Base-by-base conservation (phyloP, 2,113 vertebrate genomes). In the Anolis carolinensis region DNA sequence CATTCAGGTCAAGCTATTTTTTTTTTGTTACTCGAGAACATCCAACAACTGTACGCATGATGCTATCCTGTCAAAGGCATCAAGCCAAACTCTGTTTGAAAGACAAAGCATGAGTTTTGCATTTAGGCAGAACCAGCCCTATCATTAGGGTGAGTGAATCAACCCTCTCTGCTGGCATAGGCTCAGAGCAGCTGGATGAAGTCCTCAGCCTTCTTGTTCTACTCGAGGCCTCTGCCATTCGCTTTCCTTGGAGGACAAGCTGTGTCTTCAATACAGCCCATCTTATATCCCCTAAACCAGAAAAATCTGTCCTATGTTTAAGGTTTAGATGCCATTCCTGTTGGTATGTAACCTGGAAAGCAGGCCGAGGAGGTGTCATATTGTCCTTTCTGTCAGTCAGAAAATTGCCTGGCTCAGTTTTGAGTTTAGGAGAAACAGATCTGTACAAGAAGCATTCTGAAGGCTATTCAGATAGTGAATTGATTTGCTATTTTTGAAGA, bases 41-140 rank as follows among this genome's bases (percentile, higher is more conserved):
- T 52, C 50, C 0, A 0, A 84, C 59, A 48, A 36, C 68, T 67
- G 32, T 34, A 2, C 23, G 36, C 0, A 0, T 67, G 83, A 81
- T 55, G 48, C 34, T 0, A 0, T 2, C 8, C 16, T 59, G 68
- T 20, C 30, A 18, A 59, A 77, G 20, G 39, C 39, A 44, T 44
- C 39, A 59, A 4, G 55, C 4, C 55, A 59, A 4, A 4, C 55
- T 59, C 55, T 80, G 75, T 16, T 0, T 0, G 23, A 79, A 76
- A 23, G 3, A 30, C 39, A 65, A 39, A 34, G 55, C 6, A 86
- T 67, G 65, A 2, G 4, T 27, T 55, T 67, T 67, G 65, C 27
- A 25, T 30, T 65, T 67, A 25, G 27, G 65, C 65, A 67, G 23
- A n/a, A n/a, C n/a, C n/a, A n/a, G n/a, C 65, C 65, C 20, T 67